These are phyloP conservation scores for Novumbra hubbsi DNA, from an alignment of 2,797 vertebrate species.

Conservation along the genomic window DNA sequence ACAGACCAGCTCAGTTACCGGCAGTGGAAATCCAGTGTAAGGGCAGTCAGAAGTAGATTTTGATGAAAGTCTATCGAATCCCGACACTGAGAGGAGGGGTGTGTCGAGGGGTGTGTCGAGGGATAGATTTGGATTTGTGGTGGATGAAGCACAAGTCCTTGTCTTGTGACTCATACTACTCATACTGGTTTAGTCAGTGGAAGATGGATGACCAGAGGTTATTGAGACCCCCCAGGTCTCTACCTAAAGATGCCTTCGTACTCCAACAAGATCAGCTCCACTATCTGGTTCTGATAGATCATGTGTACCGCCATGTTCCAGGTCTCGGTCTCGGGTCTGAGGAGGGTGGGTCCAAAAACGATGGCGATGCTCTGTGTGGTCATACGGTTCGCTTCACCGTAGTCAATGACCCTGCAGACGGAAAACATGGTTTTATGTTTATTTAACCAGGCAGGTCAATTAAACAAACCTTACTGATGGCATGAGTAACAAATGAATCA, in stretches of 20 bases:
- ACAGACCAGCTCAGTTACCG: not conserved
- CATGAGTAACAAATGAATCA: not conserved
- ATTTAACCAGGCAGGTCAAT: not conserved
- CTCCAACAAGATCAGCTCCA: conserved; percentile 94
- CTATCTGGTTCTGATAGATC: conserved; percentile 98
- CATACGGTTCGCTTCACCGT: conserved; percentile 95
- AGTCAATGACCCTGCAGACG: conserved; percentile 85
- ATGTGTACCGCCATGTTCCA: conserved; percentile 96
- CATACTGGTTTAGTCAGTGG: not conserved
- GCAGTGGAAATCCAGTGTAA: not conserved
- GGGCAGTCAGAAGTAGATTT: not conserved
- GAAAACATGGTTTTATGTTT: not conserved
- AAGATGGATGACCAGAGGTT: not conserved
- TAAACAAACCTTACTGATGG: not conserved
- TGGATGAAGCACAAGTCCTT: not conserved
- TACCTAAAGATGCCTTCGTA: conserved; percentile 86
- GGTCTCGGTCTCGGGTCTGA: conserved; percentile 93
- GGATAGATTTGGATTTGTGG: not conserved
- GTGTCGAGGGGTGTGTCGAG: too few relatives aligned
- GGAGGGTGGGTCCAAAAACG: conserved; percentile 93
- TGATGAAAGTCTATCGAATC: not conserved
- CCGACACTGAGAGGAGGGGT: not conserved
- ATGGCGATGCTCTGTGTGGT: conserved; percentile 96
- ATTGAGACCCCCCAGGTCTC: conserved; percentile 29
- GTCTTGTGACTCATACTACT: not conserved